Conservation (phyloP, 2,113 vertebrate genomes). For the Cheilinus undulatus region DNA sequence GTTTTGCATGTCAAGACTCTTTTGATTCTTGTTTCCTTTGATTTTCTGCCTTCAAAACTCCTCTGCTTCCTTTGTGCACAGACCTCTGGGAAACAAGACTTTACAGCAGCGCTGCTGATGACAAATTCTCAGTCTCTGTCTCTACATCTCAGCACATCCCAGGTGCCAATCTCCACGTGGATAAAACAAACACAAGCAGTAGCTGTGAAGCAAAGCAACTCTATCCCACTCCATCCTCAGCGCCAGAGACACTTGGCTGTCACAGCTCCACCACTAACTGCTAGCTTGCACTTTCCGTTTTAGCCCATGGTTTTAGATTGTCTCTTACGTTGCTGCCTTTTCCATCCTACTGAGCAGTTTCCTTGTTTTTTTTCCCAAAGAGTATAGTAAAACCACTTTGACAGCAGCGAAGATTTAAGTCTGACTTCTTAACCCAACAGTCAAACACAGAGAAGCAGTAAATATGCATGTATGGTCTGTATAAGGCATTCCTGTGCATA, state of each 20-base stretch:
- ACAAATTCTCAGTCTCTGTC: background rate
- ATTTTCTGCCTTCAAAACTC: too few species aligned
- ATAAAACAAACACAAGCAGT: conserved; percentile 37
- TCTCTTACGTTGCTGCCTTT: conserved; percentile 39
- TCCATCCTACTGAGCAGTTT: conserved; percentile 35
- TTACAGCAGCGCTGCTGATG: too few species aligned
- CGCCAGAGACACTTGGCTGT: conserved; percentile 72
- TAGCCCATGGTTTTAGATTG: conserved; percentile 26
- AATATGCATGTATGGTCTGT: conserved; percentile 4
- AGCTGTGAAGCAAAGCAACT: conserved; percentile 53
- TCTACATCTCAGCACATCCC: background rate
- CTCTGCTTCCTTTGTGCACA: too few species aligned
- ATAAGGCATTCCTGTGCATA: background rate
- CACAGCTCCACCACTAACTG: conserved; percentile 72
- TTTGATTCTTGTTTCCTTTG: background rate
- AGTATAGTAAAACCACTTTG: conserved; percentile 37
- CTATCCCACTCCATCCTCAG: conserved; percentile 20
- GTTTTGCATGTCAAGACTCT: too few species aligned
- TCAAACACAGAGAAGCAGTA: background rate
- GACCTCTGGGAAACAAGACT: too few species aligned
- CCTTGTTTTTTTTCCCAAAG: conserved; percentile 36
- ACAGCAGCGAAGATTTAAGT: conserved; percentile 31
- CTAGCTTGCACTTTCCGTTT: conserved; percentile 65
- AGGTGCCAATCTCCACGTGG: conserved; percentile 61
- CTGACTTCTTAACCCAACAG: background rate